phyloP scores from a whole-genome alignment of 2,797 vertebrate species.

The Parauchenoglanis punctatus region DNA sequence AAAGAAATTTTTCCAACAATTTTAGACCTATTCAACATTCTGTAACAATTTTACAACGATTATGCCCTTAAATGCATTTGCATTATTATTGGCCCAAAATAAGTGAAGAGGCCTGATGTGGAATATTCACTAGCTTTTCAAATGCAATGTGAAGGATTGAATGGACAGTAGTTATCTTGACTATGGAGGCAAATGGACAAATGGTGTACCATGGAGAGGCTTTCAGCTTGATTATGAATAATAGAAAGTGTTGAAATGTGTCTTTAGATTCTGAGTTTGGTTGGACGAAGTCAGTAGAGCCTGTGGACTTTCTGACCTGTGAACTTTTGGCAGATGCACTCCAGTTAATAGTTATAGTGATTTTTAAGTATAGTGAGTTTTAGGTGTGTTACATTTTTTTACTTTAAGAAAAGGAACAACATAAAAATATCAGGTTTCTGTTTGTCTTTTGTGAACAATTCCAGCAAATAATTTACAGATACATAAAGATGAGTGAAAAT shows the following conservation, averaged over 20 bases:
- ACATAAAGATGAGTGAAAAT: background rate
- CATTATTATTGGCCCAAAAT: background rate
- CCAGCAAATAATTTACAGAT: background rate
- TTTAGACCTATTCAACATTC: background rate
- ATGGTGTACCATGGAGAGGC: slow-evolving; percentile 71
- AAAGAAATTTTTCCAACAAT: background rate
- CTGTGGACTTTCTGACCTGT: slow-evolving; percentile 32
- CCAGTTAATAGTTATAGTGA: background rate
- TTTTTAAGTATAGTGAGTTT: background rate
- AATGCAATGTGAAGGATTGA: slow-evolving; percentile 68
- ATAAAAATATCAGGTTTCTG: background rate
- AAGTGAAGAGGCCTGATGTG: slow-evolving; percentile 32
- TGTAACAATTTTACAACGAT: background rate
- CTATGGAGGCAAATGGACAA: slow-evolving; percentile 76
- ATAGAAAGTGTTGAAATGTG: slow-evolving; percentile 71
- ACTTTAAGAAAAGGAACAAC: background rate
- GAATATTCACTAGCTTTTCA: slow-evolving; percentile 62
- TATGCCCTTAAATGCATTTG: background rate
- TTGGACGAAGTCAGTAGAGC: slow-evolving; percentile 2
- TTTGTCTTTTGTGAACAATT: background rate
- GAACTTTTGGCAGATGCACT: background rate
- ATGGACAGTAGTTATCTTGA: slow-evolving; percentile 59
- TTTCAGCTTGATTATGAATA: slow-evolving; percentile 72
- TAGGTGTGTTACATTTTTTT: background rate
- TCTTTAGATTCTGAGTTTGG: slow-evolving; percentile 45